Percentiles rank a stretch among this genome's conserved stretches.
Conservation (phyloP, 2,888 invertebrate genomes). For the Eucera pruinosa region DNA sequence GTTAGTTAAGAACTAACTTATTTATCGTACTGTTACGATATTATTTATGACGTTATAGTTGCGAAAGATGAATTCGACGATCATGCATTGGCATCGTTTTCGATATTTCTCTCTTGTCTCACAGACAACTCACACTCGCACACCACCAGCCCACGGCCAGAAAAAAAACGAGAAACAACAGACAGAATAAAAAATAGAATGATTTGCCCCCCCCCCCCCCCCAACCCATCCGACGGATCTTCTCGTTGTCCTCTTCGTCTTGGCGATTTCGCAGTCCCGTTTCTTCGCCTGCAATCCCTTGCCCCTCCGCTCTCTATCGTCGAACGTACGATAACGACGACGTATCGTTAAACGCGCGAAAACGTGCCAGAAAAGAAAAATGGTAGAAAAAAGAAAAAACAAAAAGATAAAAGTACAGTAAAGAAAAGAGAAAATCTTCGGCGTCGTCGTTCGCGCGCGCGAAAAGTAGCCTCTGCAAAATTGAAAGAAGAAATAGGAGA, state of each 20-base stretch:
- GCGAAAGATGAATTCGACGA: conserved; percentile 5
- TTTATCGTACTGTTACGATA: conserved; percentile 41
- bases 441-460: conserved; percentile 58
- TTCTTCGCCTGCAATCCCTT: conserved; percentile 44
- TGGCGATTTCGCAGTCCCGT: conserved; percentile 24
- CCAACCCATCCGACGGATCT: conserved; percentile 23
- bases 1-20: conserved; percentile 46
- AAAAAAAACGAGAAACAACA: not conserved
- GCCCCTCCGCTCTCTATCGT: conserved; percentile 64
- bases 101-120: conserved; percentile 65
- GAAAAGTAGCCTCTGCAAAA: conserved; percentile 59
- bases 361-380: not conserved
- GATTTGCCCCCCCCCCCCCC: conserved; percentile 9
- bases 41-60: conserved; percentile 58
- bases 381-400: too few relatives aligned
- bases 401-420: not conserved
- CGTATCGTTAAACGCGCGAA: conserved; percentile 36
- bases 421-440: too few relatives aligned
- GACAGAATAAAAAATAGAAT: conserved; percentile 11
- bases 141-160: not conserved
- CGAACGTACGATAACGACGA: conserved; percentile 61
- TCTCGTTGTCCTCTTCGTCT: conserved; percentile 42
- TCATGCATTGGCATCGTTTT: conserved; percentile 30
- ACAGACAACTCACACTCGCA: not conserved
- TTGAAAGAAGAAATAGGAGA: not conserved